Evolutionary conservation across 2,888 invertebrate species (phyloP).

Genomic region (Chaetogeoica ovagalla): DNA sequence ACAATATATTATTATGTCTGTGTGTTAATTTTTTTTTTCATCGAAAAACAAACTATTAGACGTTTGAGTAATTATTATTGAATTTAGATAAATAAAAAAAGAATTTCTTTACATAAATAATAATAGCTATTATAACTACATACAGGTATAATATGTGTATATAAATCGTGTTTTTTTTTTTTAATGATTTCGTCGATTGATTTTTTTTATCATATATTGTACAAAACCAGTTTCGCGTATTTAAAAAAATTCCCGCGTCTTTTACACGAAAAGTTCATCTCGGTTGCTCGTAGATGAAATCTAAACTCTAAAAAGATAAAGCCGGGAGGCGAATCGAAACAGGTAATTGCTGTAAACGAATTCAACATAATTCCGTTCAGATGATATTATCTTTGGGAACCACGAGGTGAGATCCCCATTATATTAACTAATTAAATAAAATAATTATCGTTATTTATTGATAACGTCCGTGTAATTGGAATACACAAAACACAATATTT

Average conservation of each 20-base stretch:
- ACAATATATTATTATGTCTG: no score
- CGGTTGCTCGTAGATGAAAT: conserved; percentile 20
- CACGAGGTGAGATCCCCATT: neutral
- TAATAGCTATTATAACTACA: no score
- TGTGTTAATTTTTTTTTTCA: no score
- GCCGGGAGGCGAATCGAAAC: neutral
- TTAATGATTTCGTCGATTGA: neutral
- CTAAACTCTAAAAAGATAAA: neutral
- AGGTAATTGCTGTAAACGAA: neutral
- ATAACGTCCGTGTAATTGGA: neutral
- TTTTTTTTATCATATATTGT: conserved; percentile 4
- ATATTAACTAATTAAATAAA: neutral
- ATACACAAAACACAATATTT: no score
- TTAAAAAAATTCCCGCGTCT: conserved; percentile 12
- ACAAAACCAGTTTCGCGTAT: conserved; percentile 16
- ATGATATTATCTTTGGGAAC: neutral
- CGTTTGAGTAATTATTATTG: no score
- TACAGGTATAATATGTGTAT: neutral
- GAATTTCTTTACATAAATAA: neutral
- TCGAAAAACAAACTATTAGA: no score
- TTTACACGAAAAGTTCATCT: neutral
- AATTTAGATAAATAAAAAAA: neutral
- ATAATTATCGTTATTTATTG: neutral
- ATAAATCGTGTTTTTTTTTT: conserved; percentile 12
- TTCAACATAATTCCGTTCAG: neutral